Base-by-base conservation (phyloP, 2,888 invertebrate genomes). In the Amphimallon solstitiale region DNA sequence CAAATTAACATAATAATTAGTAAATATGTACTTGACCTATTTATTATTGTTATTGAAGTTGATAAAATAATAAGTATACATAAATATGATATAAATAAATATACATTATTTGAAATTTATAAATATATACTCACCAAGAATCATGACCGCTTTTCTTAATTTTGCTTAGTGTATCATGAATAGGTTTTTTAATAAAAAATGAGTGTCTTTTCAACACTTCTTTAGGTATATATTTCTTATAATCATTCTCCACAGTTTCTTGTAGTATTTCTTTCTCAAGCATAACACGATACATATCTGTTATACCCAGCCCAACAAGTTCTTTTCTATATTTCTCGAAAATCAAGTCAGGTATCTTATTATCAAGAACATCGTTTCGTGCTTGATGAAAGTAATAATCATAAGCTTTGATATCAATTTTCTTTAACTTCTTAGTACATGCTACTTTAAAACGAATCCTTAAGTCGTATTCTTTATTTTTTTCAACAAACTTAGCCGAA, bases 381-480 rank as follows among this genome's bases (percentile, higher is more conserved):
- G 91, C 92, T 88, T 95, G 95, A 81, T 90, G 89, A 78, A 93
- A 96, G 78, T 91, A 91, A 80, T 94, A 95, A 75, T 94, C 90
- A 78, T 92, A 95, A 0, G 95, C 91, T 62, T 87, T 87, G 51
- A 85, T 81, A 82, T 95, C 95, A 54, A 92, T 82, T 65, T 87
- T 86, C 74, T 87, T 87, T 52, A 93, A 81, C 71, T 87, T 85
- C 9, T 85, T 82, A 45, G 91, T 79, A 73, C 86, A 86, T 2
- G 90, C 88, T 21, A 89, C 86, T 83, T 93, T 94, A 78, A 90
- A 95, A 60, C 95, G 87, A 75, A 95, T 87, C 68, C 94, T 87
- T 73, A 95, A 89, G 74, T 93, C 92, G 76, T 90, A 89, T 73
- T 86, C 86, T 62, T 85, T 82, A 65, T 82, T 82, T 65, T 83